Base-by-base conservation (phyloP, 2,797 vertebrate species). In the Basileuterus tristriatus region DNA sequence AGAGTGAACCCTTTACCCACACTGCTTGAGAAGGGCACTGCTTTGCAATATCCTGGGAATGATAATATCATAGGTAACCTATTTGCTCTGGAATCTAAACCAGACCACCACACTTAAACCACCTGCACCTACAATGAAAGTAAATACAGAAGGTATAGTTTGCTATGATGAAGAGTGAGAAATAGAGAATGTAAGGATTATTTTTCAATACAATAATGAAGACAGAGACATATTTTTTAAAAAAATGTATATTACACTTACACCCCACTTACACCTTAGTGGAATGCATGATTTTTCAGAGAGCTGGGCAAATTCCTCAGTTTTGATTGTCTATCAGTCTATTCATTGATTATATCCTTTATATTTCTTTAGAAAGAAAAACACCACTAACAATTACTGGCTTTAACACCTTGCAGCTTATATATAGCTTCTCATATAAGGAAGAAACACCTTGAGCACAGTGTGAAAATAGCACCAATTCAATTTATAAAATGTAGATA, bases 1-100 rank as follows among this genome's bases (percentile, higher is more conserved):
- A 76, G 32, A 49, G 41, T 47, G 72, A 82, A 88, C 52, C 37
- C 76, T 94, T 92, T 88, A 90, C 89, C 59, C 56, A 58, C 7
- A 37, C 11, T 68, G 47, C 77, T 70, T 60, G 72, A 91, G 76
- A 95, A 93, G 79, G 36, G 79, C 67, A 76, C 41, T 15, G 39
- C 58, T 75, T 88, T 44, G 49, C 89, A 91, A 76, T 76, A 22
- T 76, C 59, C 82, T 76, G 70, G 59, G 76, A 93, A 92, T 46
- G 47, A 52, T 75, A 60, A 15, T 62, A 56, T 82, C 55, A 96
- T 96, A 94, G 67, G 94, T 95, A 91, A 97, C 63, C 55, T 95
- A 94, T 97, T 94, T 91, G 65, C 44, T 92, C 29, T 55, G 90
- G 75, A 71, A 87, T 89, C 58, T 84, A 81, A 95, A 69, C 30